Conservation (phyloP, 1,140 invertebrate species). For the Plodia interpunctella region DNA sequence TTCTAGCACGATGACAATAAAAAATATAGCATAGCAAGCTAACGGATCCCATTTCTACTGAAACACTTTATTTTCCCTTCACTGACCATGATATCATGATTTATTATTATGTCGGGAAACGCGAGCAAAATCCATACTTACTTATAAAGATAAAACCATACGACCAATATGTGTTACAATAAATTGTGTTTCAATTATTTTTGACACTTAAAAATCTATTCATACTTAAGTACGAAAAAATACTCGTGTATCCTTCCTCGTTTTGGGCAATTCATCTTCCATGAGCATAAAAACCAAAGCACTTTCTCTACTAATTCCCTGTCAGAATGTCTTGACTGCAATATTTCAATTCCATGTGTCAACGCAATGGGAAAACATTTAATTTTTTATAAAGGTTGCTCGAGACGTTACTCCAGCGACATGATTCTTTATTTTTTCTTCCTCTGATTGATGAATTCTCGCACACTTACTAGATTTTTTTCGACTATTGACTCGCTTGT, state of each 20-base stretch:
- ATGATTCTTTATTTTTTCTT: constrained; percentile 40
- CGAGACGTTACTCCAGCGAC: constrained; percentile 29
- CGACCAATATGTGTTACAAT: too few species aligned
- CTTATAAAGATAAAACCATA: too few species aligned
- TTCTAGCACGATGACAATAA: background rate
- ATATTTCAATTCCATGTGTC: constrained; percentile 34
- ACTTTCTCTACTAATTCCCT: constrained; percentile 12
- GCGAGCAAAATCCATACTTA: too few species aligned
- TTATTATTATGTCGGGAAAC: too few species aligned
- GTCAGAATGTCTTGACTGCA: constrained; percentile 12
- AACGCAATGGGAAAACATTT: constrained; percentile 31
- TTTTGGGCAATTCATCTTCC: constrained; percentile 13
- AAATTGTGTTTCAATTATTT: background rate
- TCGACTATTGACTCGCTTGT: constrained; percentile 7
- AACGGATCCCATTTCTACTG: background rate
- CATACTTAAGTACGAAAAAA: background rate
- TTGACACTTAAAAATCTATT: background rate
- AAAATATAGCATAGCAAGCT: background rate
- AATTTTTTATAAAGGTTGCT: constrained; percentile 38
- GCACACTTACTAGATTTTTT: constrained; percentile 41
- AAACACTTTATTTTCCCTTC: background rate
- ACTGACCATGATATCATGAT: too few species aligned
- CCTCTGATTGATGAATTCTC: constrained; percentile 61
- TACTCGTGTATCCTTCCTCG: background rate
- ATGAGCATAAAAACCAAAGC: constrained; percentile 14